A percentile compares a stretch with the other conserved stretches of the same genome.
These are phyloP conservation scores for Heterocephalus glaber DNA, from an alignment of 2,113 vertebrate species.

Conservation along the genomic window DNA sequence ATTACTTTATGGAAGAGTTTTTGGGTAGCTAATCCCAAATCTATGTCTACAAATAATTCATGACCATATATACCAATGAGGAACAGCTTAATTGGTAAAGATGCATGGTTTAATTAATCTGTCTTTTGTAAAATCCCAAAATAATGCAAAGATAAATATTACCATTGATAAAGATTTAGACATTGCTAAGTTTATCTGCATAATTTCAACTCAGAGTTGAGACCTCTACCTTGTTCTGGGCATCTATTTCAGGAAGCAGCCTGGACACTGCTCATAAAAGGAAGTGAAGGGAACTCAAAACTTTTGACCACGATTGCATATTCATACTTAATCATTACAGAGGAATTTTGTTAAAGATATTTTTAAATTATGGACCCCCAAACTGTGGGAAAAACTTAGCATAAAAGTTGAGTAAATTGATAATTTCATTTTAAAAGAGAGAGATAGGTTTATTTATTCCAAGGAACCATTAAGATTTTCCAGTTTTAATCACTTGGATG, in stretches of 20 bases:
- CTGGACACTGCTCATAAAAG: background rate
- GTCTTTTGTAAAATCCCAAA: constrained; percentile 73
- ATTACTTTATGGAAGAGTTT: constrained; percentile 76
- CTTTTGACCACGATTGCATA: background rate
- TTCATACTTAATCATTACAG: background rate
- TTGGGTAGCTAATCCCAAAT: constrained; percentile 77
- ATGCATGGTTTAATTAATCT: constrained; percentile 81
- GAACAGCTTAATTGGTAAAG: constrained; percentile 80
- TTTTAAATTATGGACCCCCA: background rate
- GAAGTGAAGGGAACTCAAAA: background rate
- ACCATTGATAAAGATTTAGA: constrained; percentile 24
- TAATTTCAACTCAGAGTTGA: background rate
- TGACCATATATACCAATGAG: constrained; percentile 81
- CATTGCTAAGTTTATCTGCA: background rate
- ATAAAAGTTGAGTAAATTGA: background rate
- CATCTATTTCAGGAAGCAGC: background rate
- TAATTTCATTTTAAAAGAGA: background rate
- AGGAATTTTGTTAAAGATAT: background rate
- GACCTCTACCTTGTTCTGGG: background rate
- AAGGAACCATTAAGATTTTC: background rate
- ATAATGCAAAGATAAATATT: constrained; percentile 49
- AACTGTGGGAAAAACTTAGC: background rate
- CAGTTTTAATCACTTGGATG: background rate
- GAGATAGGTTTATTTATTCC: background rate
- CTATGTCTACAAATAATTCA: constrained; percentile 79